Evolutionary conservation across 2,113 vertebrate genomes (phyloP).

Genomic region (Channa maculata): DNA sequence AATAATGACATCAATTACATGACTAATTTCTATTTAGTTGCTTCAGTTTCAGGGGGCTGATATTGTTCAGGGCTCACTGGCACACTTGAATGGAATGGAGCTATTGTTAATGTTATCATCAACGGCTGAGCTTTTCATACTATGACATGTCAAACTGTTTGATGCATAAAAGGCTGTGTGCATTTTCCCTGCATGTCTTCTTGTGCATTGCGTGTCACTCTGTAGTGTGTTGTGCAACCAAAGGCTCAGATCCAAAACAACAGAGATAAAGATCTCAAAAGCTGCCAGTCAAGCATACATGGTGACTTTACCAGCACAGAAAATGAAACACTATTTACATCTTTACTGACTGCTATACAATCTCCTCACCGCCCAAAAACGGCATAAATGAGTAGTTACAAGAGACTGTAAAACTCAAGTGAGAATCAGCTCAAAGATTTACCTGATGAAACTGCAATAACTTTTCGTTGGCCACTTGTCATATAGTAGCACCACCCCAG

Average conservation of each 20-base stretch:
- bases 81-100: too few relatives aligned
- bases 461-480: too few relatives aligned
- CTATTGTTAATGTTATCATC: neutral
- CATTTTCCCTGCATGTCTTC: neutral
- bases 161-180: neutral
- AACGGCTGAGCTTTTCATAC: neutral
- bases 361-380: too few relatives aligned
- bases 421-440: too few relatives aligned
- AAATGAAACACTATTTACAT: too few relatives aligned
- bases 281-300: neutral
- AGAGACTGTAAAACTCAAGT: too few relatives aligned
- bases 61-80: too few relatives aligned
- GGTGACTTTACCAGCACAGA: neutral
- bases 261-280: constrained; percentile 4
- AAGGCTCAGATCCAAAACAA: neutral
- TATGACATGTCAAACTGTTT: neutral
- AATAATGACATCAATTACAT: neutral
- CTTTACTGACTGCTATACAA: too few relatives aligned
- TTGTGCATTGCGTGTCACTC: neutral
- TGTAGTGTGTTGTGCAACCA: neutral
- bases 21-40: too few relatives aligned
- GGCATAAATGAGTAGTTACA: too few relatives aligned
- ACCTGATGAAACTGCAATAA: too few relatives aligned
- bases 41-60: neutral
- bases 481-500: too few relatives aligned